A percentile compares a stretch with the other conserved stretches of the same genome.
Conservation (phyloP, 2,113 vertebrate genomes). For the Abramis brama region DNA sequence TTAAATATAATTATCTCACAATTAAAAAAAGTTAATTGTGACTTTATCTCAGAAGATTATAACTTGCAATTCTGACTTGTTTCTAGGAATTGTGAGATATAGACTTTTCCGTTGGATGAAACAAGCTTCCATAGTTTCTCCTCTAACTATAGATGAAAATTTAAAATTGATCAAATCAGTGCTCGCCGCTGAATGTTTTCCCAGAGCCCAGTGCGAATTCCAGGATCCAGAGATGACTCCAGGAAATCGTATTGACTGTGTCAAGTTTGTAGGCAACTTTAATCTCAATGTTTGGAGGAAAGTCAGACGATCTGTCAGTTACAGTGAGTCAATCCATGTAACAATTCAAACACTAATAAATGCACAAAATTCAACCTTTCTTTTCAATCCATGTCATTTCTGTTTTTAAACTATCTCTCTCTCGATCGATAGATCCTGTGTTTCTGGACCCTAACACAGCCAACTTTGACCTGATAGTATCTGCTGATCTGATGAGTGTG, state of each 20-base stretch:
- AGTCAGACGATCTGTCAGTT: slow-evolving; percentile 1
- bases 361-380: neutral
- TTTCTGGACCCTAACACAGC: slow-evolving; percentile 45
- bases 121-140: neutral
- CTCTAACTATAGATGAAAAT: neutral
- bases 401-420: neutral
- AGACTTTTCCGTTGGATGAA: too few relatives aligned
- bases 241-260: neutral
- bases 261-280: slow-evolving; percentile 37
- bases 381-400: neutral
- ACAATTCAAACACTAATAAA: neutral
- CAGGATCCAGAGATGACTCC: neutral
- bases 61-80: too few relatives aligned
- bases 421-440: neutral
- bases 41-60: too few relatives aligned
- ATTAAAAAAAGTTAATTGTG: too few relatives aligned
- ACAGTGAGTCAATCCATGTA: slow-evolving; percentile 9
- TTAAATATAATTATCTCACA: too few relatives aligned
- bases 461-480: slow-evolving; percentile 13
- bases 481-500: slow-evolving; percentile 16
- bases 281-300: slow-evolving; percentile 33
- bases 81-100: too few relatives aligned
- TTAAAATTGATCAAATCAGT: neutral
- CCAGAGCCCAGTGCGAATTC: neutral
- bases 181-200: neutral